phyloP scores from a whole-genome alignment of 2,797 vertebrate genomes.

The Threskiornis aethiopicus region DNA sequence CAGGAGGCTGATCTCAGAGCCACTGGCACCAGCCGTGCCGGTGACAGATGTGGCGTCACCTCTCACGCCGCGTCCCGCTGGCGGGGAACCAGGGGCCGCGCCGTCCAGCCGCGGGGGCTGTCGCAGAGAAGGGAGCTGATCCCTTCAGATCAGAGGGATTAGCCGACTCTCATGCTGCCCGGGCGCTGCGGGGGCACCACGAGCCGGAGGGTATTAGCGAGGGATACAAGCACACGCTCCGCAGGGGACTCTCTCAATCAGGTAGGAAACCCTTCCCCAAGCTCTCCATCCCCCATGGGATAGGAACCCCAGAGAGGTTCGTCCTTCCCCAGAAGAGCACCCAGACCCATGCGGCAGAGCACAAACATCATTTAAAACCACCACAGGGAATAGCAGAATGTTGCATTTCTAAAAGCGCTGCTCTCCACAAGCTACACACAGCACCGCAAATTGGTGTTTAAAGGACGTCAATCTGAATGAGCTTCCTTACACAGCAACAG shows the following conservation, averaged over 20 bases:
- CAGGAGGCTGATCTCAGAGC: fast-evolving
- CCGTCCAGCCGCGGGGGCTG: fast-evolving
- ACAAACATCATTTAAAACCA: not conserved
- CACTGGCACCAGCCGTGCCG: fast-evolving
- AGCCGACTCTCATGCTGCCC: fast-evolving
- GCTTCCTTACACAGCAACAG: not conserved
- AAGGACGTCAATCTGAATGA: not conserved
- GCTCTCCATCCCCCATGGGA: fast-evolving
- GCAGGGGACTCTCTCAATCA: not conserved
- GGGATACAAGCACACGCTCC: not conserved
- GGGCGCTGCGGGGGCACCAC: fast-evolving
- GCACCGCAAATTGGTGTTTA: not conserved
- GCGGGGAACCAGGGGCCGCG: not conserved
- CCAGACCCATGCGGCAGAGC: not conserved
- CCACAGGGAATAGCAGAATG: not conserved
- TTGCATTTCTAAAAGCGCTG: not conserved
- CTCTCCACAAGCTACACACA: not conserved
- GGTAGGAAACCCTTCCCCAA: not conserved
- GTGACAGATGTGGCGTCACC: not conserved
- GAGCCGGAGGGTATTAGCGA: not conserved
- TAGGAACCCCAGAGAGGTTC: not conserved
- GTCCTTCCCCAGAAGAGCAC: not conserved
- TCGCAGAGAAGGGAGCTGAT: not conserved
- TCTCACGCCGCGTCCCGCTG: fast-evolving
- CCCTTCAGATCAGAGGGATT: not conserved